A percentile compares a stretch with the other conserved stretches of the same genome.
Evolutionary conservation across 2,888 invertebrate species (phyloP).

Genomic region (Branchinecta sandiegonensis): DNA sequence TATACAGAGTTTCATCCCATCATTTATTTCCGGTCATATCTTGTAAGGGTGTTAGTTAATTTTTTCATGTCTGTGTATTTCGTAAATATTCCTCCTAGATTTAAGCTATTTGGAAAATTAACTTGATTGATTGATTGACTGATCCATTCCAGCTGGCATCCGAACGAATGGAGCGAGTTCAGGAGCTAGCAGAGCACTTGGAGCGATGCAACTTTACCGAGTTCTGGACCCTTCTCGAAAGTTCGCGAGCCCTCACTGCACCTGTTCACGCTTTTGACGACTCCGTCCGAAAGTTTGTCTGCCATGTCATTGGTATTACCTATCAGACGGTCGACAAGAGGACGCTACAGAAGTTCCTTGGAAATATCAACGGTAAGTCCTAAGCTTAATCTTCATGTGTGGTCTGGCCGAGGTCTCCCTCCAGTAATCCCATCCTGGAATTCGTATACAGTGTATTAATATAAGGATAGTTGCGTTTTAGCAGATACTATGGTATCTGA

Average conservation of each 20-base stretch:
- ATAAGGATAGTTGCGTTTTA: too few relatives aligned
- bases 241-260: constrained; percentile 47
- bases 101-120: too few relatives aligned
- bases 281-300: constrained; percentile 88
- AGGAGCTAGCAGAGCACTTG: constrained; percentile 73
- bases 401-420: too few relatives aligned
- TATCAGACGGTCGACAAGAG: constrained; percentile 83
- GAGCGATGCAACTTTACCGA: constrained; percentile 84
- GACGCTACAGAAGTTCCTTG: constrained; percentile 65
- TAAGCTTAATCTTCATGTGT: neutral
- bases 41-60: too few relatives aligned
- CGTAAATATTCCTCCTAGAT: too few relatives aligned
- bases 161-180: constrained; percentile 70
- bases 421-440: too few relatives aligned
- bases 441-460: too few relatives aligned
- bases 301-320: constrained; percentile 91
- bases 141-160: constrained; percentile 50
- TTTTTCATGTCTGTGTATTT: too few relatives aligned
- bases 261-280: constrained; percentile 81
- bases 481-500: too few relatives aligned
- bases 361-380: constrained; percentile 64
- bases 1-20: too few relatives aligned
- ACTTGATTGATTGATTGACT: too few relatives aligned
- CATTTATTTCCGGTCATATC: too few relatives aligned
- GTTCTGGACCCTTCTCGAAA: constrained; percentile 52